phyloP scores from a whole-genome alignment of 2,113 vertebrate species.

The Marmota monax region DNA sequence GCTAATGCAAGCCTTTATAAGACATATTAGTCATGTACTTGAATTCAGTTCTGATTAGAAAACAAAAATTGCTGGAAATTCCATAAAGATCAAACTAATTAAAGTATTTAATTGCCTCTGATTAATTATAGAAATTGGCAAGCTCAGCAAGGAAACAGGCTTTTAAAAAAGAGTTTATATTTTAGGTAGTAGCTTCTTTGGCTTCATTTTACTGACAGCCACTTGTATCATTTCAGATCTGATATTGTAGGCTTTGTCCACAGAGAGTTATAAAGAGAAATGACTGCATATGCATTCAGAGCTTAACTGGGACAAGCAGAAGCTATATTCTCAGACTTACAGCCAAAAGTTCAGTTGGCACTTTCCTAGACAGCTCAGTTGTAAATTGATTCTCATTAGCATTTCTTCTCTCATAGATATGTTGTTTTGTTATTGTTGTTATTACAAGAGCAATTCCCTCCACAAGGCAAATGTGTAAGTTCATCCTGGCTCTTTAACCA shows the following conservation, averaged over 20 bases:
- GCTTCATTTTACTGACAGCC: slow-evolving; percentile 67
- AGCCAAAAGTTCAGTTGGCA: neutral
- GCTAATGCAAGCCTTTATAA: slow-evolving; percentile 65
- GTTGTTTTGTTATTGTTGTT: neutral
- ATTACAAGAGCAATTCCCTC: neutral
- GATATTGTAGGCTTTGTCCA: slow-evolving; percentile 53
- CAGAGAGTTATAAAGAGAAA: slow-evolving; percentile 66
- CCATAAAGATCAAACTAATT: slow-evolving; percentile 82
- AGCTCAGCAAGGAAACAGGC: slow-evolving; percentile 80
- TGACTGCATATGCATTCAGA: slow-evolving; percentile 47
- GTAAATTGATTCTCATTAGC: neutral
- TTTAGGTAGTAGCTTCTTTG: slow-evolving; percentile 68
- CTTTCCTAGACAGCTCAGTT: slow-evolving; percentile 12
- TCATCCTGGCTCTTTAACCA: neutral
- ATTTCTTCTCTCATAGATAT: neutral
- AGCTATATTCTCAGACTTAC: neutral
- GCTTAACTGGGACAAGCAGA: slow-evolving; percentile 57
- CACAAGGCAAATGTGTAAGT: neutral
- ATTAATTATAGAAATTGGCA: slow-evolving; percentile 83
- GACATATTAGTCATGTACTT: slow-evolving; percentile 80
- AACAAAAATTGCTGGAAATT: slow-evolving; percentile 81
- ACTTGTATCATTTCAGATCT: slow-evolving; percentile 59
- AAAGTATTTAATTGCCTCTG: slow-evolving; percentile 81
- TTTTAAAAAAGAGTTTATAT: slow-evolving; percentile 71
- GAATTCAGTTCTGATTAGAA: slow-evolving; percentile 76